phyloP scores from a whole-genome alignment of 2,797 vertebrate species.

The Peromyscus nudipes region DNA sequence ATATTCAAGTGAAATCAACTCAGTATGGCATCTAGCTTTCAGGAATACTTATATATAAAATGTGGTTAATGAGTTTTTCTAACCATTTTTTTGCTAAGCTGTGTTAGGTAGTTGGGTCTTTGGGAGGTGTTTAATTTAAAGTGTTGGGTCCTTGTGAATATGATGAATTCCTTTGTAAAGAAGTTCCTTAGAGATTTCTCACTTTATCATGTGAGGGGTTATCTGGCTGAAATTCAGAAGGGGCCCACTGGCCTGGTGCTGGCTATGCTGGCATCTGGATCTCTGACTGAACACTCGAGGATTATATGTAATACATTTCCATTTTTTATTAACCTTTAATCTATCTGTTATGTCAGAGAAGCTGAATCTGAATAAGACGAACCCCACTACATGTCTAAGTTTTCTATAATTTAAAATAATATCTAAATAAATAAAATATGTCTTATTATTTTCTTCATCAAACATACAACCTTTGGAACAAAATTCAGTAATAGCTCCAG shows the following conservation, averaged over 20 bases:
- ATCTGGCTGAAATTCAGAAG: neutral
- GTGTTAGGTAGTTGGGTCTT: neutral
- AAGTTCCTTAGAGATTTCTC: rapidly evolving
- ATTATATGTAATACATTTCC: neutral
- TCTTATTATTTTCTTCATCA: neutral
- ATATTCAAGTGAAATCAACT: no score
- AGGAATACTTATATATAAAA: neutral
- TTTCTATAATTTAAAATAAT: neutral
- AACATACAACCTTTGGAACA: neutral
- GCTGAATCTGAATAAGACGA: neutral
- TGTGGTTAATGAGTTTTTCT: neutral
- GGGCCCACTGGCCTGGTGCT: rapidly evolving
- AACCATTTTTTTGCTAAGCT: neutral
- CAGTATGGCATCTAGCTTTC: neutral
- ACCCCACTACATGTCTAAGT: rapidly evolving
- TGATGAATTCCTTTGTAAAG: neutral
- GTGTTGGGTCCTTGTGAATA: no score
- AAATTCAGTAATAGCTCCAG: neutral
- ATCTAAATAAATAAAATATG: neutral
- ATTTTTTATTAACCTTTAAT: neutral
- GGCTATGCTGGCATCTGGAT: neutral
- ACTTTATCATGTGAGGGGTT: neutral
- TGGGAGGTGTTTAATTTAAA: neutral
- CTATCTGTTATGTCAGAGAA: neutral
- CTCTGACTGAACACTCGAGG: neutral